Percentiles rank a stretch among this genome's conserved stretches.
Conservation (phyloP, 1,140 invertebrate genomes). For the Lamellibrachia luymesi region DNA sequence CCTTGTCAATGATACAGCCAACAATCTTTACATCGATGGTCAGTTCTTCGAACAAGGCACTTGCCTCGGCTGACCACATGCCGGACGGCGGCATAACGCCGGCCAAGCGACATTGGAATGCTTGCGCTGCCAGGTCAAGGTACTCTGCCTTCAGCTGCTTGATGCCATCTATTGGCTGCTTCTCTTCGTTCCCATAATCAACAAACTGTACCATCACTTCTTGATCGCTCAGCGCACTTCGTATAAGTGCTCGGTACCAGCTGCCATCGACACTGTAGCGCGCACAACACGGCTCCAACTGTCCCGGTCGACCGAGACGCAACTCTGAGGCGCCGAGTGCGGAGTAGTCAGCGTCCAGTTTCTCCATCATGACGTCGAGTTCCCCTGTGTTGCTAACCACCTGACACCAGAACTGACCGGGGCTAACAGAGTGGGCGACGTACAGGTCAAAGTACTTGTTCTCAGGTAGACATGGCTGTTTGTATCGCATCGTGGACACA, state of each 20-base stretch:
- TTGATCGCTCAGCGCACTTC: conserved; percentile 41
- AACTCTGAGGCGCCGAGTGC: conserved; percentile 7
- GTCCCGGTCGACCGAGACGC: conserved; percentile 27
- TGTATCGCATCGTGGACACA: not conserved
- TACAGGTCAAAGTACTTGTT: conserved; percentile 11
- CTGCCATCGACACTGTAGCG: conserved; percentile 68
- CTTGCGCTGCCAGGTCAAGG: conserved; percentile 8
- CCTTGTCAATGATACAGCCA: conserved; percentile 12
- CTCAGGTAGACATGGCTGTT: conserved; percentile 12
- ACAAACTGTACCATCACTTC: conserved; percentile 19
- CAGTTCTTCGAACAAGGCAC: conserved; percentile 27
- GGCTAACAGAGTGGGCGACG: conserved; percentile 33
- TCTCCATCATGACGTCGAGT: conserved; percentile 26
- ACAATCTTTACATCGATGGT: conserved; percentile 30
- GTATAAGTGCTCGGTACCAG: conserved; percentile 71
- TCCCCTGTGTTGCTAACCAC: conserved; percentile 20
- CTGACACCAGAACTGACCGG: conserved; percentile 37
- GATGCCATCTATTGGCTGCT: not conserved
- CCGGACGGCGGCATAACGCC: not conserved
- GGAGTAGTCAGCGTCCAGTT: conserved; percentile 18
- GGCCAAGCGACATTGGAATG: not conserved
- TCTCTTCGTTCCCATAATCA: conserved; percentile 24
- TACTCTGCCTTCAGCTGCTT: conserved; percentile 13
- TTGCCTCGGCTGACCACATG: conserved; percentile 16
- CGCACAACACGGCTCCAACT: conserved; percentile 71